Percentiles rank a stretch among this genome's conserved stretches.
These are phyloP conservation scores for Falcunculus frontatus DNA, from an alignment of 2,113 vertebrate species.

Conservation along the genomic window DNA sequence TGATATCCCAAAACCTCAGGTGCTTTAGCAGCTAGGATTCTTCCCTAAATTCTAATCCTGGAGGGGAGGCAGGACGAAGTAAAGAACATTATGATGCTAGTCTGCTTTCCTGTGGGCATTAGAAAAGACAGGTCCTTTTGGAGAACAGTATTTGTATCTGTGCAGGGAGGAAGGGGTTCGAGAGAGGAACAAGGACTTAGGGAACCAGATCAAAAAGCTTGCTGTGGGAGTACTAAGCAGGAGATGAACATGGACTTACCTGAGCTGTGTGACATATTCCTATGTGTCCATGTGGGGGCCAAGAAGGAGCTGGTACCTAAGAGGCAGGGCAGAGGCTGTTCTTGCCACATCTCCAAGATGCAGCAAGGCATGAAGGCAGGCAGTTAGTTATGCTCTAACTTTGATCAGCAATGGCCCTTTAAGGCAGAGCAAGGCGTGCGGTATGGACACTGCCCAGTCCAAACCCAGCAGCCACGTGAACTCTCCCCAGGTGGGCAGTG, in stretches of 20 bases:
- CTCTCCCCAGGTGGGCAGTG: not conserved
- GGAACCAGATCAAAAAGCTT: not conserved
- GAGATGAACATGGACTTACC: not conserved
- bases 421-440: not conserved
- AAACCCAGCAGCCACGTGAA: not conserved
- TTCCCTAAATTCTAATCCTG: not conserved
- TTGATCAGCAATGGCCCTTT: conserved; percentile 20
- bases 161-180: not conserved
- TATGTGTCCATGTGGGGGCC: not conserved
- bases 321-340: not conserved
- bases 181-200: not conserved
- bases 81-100: not conserved
- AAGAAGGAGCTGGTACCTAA: not conserved
- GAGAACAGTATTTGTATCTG: not conserved
- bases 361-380: not conserved
- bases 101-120: not conserved
- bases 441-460: not conserved
- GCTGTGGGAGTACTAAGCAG: not conserved
- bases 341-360: not conserved
- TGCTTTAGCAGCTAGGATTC: not conserved
- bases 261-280: not conserved
- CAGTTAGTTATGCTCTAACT: not conserved
- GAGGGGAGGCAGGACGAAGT: not conserved
- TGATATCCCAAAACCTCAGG: not conserved
- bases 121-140: not conserved